Conservation (phyloP, 2,888 invertebrate species). For the Ephialtes manifestator region DNA sequence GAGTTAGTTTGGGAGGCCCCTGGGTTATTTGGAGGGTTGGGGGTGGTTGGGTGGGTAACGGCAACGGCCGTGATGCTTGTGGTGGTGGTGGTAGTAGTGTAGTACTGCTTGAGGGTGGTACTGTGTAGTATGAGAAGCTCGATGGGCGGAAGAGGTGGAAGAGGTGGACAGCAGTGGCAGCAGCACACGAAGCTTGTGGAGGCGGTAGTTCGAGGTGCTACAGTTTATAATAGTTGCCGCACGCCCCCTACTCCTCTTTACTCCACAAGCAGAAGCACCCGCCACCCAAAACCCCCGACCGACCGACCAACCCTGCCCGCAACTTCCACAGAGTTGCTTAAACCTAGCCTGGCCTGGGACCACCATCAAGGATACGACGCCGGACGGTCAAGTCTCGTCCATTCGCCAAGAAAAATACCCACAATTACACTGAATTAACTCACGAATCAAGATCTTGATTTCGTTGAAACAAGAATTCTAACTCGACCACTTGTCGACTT, state of each 20-base stretch:
- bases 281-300: conserved; percentile 62
- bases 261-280: conserved; percentile 72
- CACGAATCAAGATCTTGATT: conserved; percentile 38
- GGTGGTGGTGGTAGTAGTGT: conserved; percentile 30
- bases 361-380: conserved; percentile 30
- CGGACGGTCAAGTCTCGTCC: conserved; percentile 66
- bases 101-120: conserved; percentile 40
- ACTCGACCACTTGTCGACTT: not conserved
- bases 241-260: conserved; percentile 75
- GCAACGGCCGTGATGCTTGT: conserved; percentile 41
- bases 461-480: conserved; percentile 22
- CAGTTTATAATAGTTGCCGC: conserved; percentile 86
- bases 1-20: conserved; percentile 83
- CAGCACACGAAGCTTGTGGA: conserved; percentile 71
- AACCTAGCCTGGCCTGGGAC: conserved; percentile 82
- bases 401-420: conserved; percentile 42
- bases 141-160: conserved; percentile 64
- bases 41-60: conserved; percentile 66
- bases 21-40: conserved; percentile 81
- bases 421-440: conserved; percentile 28
- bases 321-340: conserved; percentile 86
- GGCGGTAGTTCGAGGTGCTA: conserved; percentile 86
- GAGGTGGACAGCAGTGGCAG: conserved; percentile 64
- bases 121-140: conserved; percentile 36
- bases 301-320: conserved; percentile 74